A percentile compares a stretch with the other conserved stretches of the same genome.
Evolutionary conservation across 2,113 vertebrate species (phyloP).

Genomic region (Thryonomys swinderianus): DNA sequence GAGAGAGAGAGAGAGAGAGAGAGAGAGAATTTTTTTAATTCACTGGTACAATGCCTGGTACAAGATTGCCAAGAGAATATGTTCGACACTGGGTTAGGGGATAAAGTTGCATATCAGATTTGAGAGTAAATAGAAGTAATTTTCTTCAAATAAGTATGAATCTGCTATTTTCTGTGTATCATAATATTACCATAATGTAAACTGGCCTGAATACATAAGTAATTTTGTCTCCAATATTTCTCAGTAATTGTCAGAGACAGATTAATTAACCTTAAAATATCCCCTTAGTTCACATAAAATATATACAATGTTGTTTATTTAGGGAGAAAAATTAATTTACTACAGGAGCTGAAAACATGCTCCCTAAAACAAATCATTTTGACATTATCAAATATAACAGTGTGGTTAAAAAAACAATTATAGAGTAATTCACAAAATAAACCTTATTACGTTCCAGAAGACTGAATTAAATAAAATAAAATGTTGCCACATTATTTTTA

Average conservation of each 20-base stretch:
- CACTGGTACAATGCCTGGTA: not conserved
- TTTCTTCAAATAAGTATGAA: conserved; percentile 17
- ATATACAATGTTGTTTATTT: conserved; percentile 77
- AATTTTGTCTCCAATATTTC: conserved; percentile 61
- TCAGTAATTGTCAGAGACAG: conserved; percentile 75
- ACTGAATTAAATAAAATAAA: conserved; percentile 84
- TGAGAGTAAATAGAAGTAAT: not conserved
- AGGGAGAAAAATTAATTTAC: conserved; percentile 85
- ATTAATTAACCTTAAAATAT: conserved; percentile 87
- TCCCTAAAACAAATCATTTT: conserved; percentile 88
- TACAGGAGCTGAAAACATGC: conserved; percentile 83
- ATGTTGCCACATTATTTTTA: conserved; percentile 78
- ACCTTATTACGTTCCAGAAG: conserved; percentile 86
- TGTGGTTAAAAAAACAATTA: conserved; percentile 88
- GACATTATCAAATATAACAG: conserved; percentile 89
- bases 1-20: too few relatives aligned
- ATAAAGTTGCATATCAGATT: not conserved
- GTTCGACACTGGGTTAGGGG: not conserved
- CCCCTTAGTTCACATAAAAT: conserved; percentile 71
- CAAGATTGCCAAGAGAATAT: not conserved
- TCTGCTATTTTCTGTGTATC: not conserved
- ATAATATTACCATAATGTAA: conserved; percentile 39
- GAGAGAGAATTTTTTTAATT: too few relatives aligned
- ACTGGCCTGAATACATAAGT: conserved; percentile 40
- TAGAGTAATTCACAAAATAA: conserved; percentile 89